These are phyloP conservation scores for Sesia bembeciformis DNA, from an alignment of 2,888 invertebrate genomes.

Conservation along the genomic window DNA sequence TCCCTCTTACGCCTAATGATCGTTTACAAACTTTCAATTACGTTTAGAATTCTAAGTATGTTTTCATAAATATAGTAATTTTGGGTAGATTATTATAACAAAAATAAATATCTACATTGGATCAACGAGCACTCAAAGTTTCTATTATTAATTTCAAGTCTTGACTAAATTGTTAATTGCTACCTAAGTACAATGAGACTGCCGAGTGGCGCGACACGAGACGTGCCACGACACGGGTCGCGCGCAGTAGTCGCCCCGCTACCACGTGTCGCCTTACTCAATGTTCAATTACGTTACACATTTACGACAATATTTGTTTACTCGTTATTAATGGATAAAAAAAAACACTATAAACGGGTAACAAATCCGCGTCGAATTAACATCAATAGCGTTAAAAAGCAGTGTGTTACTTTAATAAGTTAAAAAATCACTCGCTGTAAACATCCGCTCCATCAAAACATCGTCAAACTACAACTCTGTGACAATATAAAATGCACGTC, in stretches of 20 bases:
- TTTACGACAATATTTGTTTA: slow-evolving; percentile 27
- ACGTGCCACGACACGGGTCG: slow-evolving; percentile 4
- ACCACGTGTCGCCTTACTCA: slow-evolving; percentile 21
- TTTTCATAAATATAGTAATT: slow-evolving; percentile 62
- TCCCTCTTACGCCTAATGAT: slow-evolving; percentile 20
- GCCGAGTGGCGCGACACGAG: slow-evolving; percentile 21
- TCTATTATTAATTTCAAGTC: slow-evolving; percentile 47
- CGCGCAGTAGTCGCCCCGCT: slow-evolving; percentile 15
- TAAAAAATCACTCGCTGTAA: slow-evolving; percentile 19
- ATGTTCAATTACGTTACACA: slow-evolving; percentile 26
- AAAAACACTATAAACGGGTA: slow-evolving; percentile 33
- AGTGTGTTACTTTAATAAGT: slow-evolving; percentile 5
- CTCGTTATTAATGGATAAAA: slow-evolving; percentile 26
- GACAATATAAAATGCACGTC: slow-evolving; percentile 9
- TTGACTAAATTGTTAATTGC: slow-evolving; percentile 59
- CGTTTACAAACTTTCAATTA: slow-evolving; percentile 18
- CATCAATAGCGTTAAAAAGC: slow-evolving; percentile 47
- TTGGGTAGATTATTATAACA: slow-evolving; percentile 69
- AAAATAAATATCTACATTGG: slow-evolving; percentile 74
- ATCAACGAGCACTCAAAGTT: slow-evolving; percentile 63
- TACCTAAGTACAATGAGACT: slow-evolving; percentile 68
- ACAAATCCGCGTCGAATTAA: slow-evolving; percentile 39
- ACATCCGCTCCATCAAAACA: slow-evolving; percentile 15
- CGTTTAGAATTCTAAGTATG: slow-evolving; percentile 37
- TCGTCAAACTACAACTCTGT: slow-evolving; percentile 11